Conservation (phyloP, 2,797 vertebrate species). For the Dermochelys coriacea region DNA sequence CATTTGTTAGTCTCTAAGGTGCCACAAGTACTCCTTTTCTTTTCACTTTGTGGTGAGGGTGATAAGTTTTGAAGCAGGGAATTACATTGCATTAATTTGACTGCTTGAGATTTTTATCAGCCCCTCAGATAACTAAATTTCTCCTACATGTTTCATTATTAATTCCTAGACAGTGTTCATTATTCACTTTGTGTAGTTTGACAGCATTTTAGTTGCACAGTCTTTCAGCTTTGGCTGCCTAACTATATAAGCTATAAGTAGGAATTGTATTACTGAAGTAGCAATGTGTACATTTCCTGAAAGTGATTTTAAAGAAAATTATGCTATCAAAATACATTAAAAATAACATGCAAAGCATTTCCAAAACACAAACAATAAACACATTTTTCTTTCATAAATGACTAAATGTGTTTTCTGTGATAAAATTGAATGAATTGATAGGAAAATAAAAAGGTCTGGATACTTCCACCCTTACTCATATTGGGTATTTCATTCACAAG, state of each 20-base stretch:
- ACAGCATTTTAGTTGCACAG: background rate
- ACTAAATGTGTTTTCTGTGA: background rate
- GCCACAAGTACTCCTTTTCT: too few relatives aligned
- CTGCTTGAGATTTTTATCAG: background rate
- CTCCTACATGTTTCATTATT: background rate
- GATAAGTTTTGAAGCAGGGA: conserved; percentile 17
- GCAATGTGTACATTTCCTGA: background rate
- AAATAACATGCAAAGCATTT: background rate
- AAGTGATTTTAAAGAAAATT: background rate
- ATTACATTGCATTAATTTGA: conserved; percentile 5
- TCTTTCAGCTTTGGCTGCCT: background rate
- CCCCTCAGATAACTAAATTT: background rate
- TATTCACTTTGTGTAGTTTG: background rate
- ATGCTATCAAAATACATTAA: background rate
- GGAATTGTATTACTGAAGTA: background rate
- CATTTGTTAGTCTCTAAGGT: too few relatives aligned
- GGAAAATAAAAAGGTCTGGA: background rate
- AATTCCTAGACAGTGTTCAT: background rate
- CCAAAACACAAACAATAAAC: background rate
- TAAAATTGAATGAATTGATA: background rate
- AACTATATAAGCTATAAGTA: background rate
- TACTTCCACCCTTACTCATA: background rate
- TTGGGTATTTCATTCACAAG: background rate
- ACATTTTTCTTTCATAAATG: background rate
- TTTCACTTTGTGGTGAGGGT: conserved; percentile 1